phyloP scores from a whole-genome alignment of 2,113 vertebrate species.

The Austrofundulus limnaeus region DNA sequence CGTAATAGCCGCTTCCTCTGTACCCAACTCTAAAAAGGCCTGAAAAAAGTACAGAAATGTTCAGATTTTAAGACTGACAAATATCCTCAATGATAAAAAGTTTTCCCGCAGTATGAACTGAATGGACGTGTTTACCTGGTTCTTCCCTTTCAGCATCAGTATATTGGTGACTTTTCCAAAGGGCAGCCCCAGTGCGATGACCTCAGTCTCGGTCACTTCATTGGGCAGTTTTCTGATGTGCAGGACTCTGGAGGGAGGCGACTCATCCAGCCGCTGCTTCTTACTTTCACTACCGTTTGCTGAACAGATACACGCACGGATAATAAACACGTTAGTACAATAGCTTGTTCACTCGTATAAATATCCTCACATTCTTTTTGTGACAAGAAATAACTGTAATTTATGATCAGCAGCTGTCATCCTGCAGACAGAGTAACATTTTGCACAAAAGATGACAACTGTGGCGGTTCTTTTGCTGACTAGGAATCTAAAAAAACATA shows the following conservation, averaged over 20 bases:
- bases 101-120: too few species aligned
- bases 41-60: constrained; percentile 57
- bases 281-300: constrained; percentile 98
- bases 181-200: constrained; percentile 95
- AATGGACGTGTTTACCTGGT: constrained; percentile 87
- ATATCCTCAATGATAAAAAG: not conserved
- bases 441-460: too few species aligned
- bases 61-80: not conserved
- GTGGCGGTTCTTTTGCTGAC: too few species aligned
- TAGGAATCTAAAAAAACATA: too few species aligned
- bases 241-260: constrained; percentile 93
- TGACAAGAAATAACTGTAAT: too few species aligned
- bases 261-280: constrained; percentile 96
- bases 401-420: too few species aligned
- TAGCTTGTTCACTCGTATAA: too few species aligned
- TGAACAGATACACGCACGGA: constrained; percentile 64
- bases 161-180: constrained; percentile 99
- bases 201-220: constrained; percentile 97
- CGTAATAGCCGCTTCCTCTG: constrained; percentile 95
- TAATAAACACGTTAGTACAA: too few species aligned
- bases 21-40: constrained; percentile 97
- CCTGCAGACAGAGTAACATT: too few species aligned
- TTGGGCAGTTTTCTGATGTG: constrained; percentile 97
- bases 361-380: too few species aligned
- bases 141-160: constrained; percentile 98